A percentile compares a stretch with the other conserved stretches of the same genome.
phyloP scores from a whole-genome alignment of 1,140 invertebrate genomes.

The Meteorus sp. region DNA sequence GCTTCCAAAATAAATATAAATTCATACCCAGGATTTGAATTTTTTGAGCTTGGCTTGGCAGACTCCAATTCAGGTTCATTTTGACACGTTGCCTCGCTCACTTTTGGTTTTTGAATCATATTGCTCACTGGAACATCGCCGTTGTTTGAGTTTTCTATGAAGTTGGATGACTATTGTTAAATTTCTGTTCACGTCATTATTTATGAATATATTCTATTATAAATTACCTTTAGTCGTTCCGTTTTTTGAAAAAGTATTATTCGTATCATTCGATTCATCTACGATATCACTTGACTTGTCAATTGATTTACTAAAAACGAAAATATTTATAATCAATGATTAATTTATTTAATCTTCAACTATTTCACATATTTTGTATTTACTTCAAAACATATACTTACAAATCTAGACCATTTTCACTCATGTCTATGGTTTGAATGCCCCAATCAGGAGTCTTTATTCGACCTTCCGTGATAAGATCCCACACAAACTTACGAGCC shows the following conservation, averaged over 20 bases:
- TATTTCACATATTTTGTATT: neutral
- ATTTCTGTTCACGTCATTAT: neutral
- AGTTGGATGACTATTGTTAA: neutral
- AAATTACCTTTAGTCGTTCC: neutral
- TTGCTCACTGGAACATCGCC: neutral
- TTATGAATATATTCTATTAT: neutral
- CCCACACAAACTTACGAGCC: neutral
- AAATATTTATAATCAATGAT: neutral
- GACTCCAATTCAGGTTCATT: neutral
- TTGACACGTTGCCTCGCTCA: neutral
- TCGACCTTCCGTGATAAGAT: neutral
- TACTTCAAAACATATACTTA: neutral
- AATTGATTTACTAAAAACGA: neutral
- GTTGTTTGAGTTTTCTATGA: neutral
- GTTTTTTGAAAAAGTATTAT: neutral
- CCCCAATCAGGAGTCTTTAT: neutral
- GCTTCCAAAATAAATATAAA: neutral
- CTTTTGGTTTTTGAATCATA: neutral
- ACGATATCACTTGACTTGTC: neutral
- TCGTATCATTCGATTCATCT: neutral
- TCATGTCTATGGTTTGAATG: neutral
- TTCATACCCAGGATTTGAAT: neutral
- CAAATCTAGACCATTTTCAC: conserved; percentile 1
- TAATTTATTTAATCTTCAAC: neutral
- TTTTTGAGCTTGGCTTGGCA: conserved; percentile 1